Conservation (phyloP, 2,888 invertebrate species). For the Congeria kusceri region DNA sequence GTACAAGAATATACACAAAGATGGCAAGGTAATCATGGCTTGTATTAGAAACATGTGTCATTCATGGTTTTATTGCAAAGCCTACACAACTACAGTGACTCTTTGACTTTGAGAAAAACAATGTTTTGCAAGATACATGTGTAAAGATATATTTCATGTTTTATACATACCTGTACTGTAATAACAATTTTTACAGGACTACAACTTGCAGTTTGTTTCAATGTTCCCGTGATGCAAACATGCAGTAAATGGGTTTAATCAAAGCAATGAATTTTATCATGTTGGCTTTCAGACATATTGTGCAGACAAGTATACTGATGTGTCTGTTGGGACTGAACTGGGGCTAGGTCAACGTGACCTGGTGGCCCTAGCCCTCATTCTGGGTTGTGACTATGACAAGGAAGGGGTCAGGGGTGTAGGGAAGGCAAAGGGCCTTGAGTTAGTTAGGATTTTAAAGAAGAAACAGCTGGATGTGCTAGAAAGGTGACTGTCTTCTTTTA, state of each 20-base stretch:
- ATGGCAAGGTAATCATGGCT: constrained; percentile 42
- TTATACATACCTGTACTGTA: no score
- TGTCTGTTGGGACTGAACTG: constrained; percentile 88
- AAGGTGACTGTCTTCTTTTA: constrained; percentile 43
- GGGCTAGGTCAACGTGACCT: constrained; percentile 92
- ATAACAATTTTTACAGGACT: no score
- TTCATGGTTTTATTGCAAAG: no score
- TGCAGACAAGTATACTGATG: constrained; percentile 88
- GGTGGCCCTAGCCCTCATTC: constrained; percentile 92
- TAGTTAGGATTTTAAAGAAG: constrained; percentile 62
- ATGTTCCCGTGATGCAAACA: no score
- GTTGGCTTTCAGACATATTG: constrained; percentile 87
- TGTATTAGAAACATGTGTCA: no score
- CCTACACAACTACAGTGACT: no score
- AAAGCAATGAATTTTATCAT: neutral
- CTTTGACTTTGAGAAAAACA: no score
- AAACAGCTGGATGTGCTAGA: constrained; percentile 51
- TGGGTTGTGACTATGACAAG: constrained; percentile 94
- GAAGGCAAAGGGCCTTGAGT: constrained; percentile 90
- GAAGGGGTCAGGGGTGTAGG: constrained; percentile 91
- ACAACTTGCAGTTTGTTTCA: no score
- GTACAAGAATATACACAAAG: constrained; percentile 92
- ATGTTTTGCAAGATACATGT: no score
- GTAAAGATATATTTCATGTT: no score
- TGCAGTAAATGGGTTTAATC: no score